phyloP scores from a whole-genome alignment of 2,113 vertebrate genomes.

The Potamarius usumacintae region DNA sequence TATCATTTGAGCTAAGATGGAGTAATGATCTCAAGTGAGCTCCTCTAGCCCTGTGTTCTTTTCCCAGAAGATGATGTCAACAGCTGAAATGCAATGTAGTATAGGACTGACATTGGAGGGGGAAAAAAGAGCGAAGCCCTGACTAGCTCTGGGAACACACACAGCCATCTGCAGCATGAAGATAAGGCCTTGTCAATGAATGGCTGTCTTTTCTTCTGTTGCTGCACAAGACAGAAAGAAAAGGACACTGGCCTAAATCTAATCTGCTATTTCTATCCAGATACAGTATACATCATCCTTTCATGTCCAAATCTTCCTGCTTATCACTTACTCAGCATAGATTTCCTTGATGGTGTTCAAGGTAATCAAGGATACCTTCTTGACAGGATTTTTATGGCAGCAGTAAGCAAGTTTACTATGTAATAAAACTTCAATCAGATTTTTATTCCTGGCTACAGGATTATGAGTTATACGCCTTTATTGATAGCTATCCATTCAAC shows the following conservation, averaged over 20 bases:
- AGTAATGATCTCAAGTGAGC: not conserved
- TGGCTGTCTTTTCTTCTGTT: not conserved
- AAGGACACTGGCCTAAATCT: constrained; percentile 10
- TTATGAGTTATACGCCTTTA: not conserved
- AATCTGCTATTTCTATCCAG: constrained; percentile 2
- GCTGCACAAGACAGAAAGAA: not conserved
- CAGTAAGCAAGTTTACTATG: constrained; percentile 3
- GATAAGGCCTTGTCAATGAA: constrained; percentile 30
- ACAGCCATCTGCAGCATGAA: constrained; percentile 12
- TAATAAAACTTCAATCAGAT: constrained; percentile 15
- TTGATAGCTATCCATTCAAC: not conserved
- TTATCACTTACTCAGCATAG: constrained; percentile 8
- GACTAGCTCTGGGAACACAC: constrained; percentile 22
- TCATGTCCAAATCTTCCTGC: not conserved
- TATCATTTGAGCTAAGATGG: not conserved
- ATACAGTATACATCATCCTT: not conserved
- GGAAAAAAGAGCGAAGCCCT: not conserved
- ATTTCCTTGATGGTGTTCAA: constrained; percentile 11
- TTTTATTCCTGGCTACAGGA: constrained; percentile 17
- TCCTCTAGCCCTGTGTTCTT: not conserved
- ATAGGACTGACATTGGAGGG: constrained; percentile 20
- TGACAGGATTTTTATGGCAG: not conserved
- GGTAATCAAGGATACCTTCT: constrained; percentile 16
- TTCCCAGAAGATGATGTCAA: not conserved
- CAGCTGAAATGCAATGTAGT: not conserved